Evolutionary conservation across 2,113 vertebrate genomes (phyloP), one percentile per base, ranked within the genome.

Genomic region (Ranitomeya imitator): DNA sequence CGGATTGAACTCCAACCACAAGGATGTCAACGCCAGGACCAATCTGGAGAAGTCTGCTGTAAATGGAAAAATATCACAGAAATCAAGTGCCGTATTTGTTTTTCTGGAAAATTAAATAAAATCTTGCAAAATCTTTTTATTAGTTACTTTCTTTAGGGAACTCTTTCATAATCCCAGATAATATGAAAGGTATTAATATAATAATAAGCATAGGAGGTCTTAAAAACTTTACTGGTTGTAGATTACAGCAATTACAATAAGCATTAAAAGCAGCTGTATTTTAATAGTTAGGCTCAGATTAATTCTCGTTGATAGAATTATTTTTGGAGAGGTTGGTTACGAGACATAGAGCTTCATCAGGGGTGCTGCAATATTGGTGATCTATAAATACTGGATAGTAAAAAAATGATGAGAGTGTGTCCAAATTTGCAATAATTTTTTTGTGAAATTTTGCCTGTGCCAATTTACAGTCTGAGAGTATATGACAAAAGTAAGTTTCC

Each of bases 1-100:
- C 54, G 59, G 78, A 87, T 87, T 81, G 80, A 87, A 67, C 77
- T 55, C 31, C 52, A 86, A 63, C 85, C 86, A 69, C 78, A 87
- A 8, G 78, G 61, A 73, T 3, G 77, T 81, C 65, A 87, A n/a
- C 15, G 78, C 78, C 86, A 59, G 59, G 51, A 19, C 63, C 67
- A 26, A 81, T 71, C 52, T 73, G 21, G 57, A 51, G 65, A 86
- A 87, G 61, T 73, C 63, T n/a, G 18, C 15, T 73, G 76, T 55
- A 16, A 71, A 80, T 59, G 78, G 86, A 81, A 87, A 86, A 81
- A 73, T 67, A 52, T 55, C 26, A 23, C 76, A 60, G 12, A 76
- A 86, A 61, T 76, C 85, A 63, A 86, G 65, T n/a, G 45, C 10
- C 59, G 18, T 45, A 26, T 79, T 86, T 86, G 60, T 79, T 86